Percentiles rank a stretch among this genome's conserved stretches.
phyloP scores from a whole-genome alignment of 1,140 invertebrate genomes.

The Pogonomyrmex barbatus region DNA sequence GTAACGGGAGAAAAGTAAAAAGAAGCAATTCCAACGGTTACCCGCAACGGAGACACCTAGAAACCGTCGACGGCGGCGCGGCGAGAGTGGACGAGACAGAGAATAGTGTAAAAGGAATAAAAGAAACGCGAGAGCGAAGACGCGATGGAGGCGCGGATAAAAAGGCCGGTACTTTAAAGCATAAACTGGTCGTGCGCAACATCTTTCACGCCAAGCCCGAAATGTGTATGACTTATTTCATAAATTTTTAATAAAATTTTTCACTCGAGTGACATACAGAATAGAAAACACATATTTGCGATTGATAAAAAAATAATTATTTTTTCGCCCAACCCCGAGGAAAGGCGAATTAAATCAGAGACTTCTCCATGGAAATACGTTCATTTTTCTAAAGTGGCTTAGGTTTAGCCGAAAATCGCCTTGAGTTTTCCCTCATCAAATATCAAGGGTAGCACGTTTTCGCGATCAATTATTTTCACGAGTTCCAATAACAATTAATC shows the following conservation, averaged over 20 bases:
- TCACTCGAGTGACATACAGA: not conserved
- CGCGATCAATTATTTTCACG: constrained; percentile 17
- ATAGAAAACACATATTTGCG: not conserved
- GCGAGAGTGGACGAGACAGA: constrained; percentile 42
- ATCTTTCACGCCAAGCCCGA: constrained; percentile 22
- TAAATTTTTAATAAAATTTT: not conserved
- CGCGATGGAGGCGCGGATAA: constrained; percentile 44
- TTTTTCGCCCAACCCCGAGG: not conserved
- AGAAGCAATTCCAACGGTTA: constrained; percentile 63
- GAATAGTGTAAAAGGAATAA: constrained; percentile 50
- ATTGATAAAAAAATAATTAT: constrained; percentile 8
- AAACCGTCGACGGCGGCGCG: constrained; percentile 30
- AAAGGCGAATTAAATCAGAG: not conserved
- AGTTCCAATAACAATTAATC: constrained; percentile 52
- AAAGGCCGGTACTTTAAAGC: constrained; percentile 59
- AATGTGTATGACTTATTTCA: not conserved
- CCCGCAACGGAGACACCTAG: constrained; percentile 62
- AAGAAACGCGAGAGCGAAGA: constrained; percentile 53
- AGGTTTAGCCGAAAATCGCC: not conserved
- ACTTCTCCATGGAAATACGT: not conserved
- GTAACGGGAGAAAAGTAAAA: constrained; percentile 58
- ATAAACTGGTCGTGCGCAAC: constrained; percentile 2
- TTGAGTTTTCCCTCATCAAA: not conserved
- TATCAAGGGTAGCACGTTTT: not conserved
- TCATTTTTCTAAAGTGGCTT: too few relatives aligned